A percentile compares a stretch with the other conserved stretches of the same genome.
These are phyloP conservation scores for Mesitornis unicolor DNA, from an alignment of 2,113 vertebrate genomes.

Conservation along the genomic window DNA sequence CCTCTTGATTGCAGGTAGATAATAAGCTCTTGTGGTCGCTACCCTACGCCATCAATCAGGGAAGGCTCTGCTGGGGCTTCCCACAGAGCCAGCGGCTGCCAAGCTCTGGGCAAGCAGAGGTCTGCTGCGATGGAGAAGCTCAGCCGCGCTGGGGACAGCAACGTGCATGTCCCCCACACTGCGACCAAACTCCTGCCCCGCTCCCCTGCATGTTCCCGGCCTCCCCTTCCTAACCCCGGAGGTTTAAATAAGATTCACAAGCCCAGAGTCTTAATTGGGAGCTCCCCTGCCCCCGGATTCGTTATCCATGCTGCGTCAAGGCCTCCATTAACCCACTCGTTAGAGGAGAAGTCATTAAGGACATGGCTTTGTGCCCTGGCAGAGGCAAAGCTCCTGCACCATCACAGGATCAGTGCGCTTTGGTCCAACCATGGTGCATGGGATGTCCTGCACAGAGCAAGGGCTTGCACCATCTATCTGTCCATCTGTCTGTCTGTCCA, in stretches of 20 bases:
- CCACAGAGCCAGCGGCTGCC: neutral
- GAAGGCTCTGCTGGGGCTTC: neutral
- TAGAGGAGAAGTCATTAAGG: neutral
- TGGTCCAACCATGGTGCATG: rapidly evolving
- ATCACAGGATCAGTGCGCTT: rapidly evolving
- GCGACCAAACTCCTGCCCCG: rapidly evolving
- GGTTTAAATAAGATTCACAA: neutral
- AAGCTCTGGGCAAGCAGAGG: neutral
- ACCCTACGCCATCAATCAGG: neutral
- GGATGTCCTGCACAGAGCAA: neutral
- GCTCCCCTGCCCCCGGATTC: neutral
- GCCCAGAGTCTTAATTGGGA: neutral
- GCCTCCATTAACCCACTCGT: neutral
- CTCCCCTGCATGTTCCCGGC: neutral
- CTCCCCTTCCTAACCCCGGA: neutral
- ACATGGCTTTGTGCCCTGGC: neutral
- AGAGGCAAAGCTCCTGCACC: neutral
- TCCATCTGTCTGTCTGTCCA: neutral
- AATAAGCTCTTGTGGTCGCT: slow-evolving; percentile 19
- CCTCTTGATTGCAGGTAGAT: slow-evolving; percentile 52
- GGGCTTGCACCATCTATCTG: rapidly evolving
- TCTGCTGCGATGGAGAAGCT: rapidly evolving
- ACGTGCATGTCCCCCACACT: no score
- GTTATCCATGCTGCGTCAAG: neutral
- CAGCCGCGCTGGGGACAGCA: rapidly evolving